Conservation (phyloP, 1,140 invertebrate genomes). For the Aphidius gifuensis region DNA sequence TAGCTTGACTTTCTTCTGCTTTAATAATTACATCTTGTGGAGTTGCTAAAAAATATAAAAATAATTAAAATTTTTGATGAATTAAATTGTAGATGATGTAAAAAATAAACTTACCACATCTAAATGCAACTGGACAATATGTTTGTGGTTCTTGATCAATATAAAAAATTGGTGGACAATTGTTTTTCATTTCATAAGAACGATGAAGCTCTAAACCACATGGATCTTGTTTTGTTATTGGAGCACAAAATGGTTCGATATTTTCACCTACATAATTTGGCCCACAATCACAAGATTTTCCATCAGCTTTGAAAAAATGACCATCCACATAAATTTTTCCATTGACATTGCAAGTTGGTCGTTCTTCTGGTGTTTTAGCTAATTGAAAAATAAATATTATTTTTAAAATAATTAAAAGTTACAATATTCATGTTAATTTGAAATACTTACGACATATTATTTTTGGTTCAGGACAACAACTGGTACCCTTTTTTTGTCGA, state of each 20-base stretch:
- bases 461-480: too few species aligned
- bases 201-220: slow-evolving; percentile 28
- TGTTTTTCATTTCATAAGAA: slow-evolving; percentile 16
- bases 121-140: slow-evolving; percentile 24
- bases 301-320: slow-evolving; percentile 27
- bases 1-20: neutral
- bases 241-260: slow-evolving; percentile 35
- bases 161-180: slow-evolving; percentile 37
- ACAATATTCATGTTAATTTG: neutral
- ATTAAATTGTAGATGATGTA: neutral
- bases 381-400: slow-evolving; percentile 3
- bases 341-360: slow-evolving; percentile 32
- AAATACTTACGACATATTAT: too few species aligned
- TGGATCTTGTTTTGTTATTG: slow-evolving; percentile 5
- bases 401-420: neutral
- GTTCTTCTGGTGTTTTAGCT: slow-evolving; percentile 24
- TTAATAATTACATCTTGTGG: slow-evolving; percentile 12
- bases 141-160: slow-evolving; percentile 22
- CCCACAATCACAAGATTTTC: slow-evolving; percentile 26
- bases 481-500: too few species aligned
- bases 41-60: slow-evolving; percentile 15
- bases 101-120: slow-evolving; percentile 39
- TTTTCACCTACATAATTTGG: slow-evolving; percentile 32
- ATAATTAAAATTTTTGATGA: neutral
- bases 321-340: slow-evolving; percentile 36